phyloP scores from a whole-genome alignment of 2,113 vertebrate species.

The Carassius auratus region DNA sequence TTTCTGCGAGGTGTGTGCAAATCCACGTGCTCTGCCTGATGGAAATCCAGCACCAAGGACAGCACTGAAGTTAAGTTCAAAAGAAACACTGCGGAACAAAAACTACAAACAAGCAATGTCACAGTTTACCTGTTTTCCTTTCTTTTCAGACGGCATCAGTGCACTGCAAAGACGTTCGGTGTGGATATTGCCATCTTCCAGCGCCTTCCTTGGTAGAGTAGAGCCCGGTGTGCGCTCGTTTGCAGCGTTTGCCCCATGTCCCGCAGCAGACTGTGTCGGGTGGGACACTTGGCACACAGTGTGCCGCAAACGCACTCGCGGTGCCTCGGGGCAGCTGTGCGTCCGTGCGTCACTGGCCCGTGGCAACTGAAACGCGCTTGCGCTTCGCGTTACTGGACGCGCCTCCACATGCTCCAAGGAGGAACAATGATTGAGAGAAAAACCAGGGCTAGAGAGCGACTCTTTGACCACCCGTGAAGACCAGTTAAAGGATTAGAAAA shows the following conservation, averaged over 20 bases:
- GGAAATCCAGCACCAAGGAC: constrained; percentile 17
- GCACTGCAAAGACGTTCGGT: constrained; percentile 26
- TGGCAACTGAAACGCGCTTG: constrained; percentile 49
- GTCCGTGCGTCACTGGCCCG: constrained; percentile 43
- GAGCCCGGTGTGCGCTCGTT: constrained; percentile 8
- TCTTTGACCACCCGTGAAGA: background rate
- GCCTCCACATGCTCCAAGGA: background rate
- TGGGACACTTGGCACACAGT: constrained; percentile 27
- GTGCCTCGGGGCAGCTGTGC: constrained; percentile 32
- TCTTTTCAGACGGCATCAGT: background rate
- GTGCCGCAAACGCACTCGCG: constrained; percentile 31
- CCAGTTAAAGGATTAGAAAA: constrained; percentile 27
- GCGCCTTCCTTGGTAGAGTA: background rate
- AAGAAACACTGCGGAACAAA: background rate
- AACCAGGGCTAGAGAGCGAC: background rate
- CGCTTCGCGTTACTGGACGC: constrained; percentile 33
- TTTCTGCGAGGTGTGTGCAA: background rate
- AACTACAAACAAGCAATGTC: background rate
- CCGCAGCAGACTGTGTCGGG: constrained; percentile 1
- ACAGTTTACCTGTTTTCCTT: constrained; percentile 13
- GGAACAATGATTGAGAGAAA: background rate
- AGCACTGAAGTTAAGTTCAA: constrained; percentile 14
- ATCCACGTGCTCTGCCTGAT: background rate
- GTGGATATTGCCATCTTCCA: constrained; percentile 18
- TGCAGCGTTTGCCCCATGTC: constrained; percentile 38